Percentiles rank a stretch among this genome's conserved stretches.
phyloP scores from a whole-genome alignment of 2,797 vertebrate genomes.

The Rhincodon typus region DNA sequence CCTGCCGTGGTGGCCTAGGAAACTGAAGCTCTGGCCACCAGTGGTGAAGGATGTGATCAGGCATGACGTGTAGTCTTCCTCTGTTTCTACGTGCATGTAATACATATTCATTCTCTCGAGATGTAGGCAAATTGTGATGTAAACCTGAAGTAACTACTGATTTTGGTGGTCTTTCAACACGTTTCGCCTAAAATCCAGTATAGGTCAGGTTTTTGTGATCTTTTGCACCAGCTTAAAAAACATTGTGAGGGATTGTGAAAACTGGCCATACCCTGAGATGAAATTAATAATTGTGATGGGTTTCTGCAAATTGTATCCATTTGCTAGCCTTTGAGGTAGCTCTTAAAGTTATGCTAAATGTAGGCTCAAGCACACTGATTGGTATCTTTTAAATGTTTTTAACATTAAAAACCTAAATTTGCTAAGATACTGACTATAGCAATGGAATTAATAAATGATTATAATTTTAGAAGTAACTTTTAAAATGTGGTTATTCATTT shows the following conservation, averaged over 20 bases:
- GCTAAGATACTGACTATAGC: too few relatives aligned
- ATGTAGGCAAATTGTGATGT: not conserved
- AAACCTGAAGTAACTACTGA: not conserved
- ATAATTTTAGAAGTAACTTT: not conserved
- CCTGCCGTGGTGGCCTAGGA: too few relatives aligned
- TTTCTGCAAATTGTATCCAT: not conserved
- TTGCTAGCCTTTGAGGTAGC: not conserved
- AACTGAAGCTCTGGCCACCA: too few relatives aligned
- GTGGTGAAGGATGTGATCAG: not conserved
- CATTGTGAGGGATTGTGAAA: not conserved
- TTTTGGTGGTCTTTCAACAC: not conserved
- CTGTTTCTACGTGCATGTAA: not conserved
- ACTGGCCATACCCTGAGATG: not conserved
- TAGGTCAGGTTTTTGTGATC: not conserved
- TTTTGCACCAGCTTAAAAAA: too few relatives aligned
- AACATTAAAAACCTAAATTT: not conserved
- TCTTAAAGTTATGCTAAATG: not conserved
- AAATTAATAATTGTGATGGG: not conserved
- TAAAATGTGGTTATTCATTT: not conserved
- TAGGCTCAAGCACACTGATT: not conserved
- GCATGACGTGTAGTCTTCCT: not conserved
- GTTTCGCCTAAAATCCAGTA: not conserved
- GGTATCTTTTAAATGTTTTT: not conserved
- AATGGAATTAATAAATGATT: not conserved
- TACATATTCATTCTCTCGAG: not conserved